A percentile compares a stretch with the other conserved stretches of the same genome.
Conservation (phyloP, 2,113 vertebrate species). For the Spermophilus dauricus region DNA sequence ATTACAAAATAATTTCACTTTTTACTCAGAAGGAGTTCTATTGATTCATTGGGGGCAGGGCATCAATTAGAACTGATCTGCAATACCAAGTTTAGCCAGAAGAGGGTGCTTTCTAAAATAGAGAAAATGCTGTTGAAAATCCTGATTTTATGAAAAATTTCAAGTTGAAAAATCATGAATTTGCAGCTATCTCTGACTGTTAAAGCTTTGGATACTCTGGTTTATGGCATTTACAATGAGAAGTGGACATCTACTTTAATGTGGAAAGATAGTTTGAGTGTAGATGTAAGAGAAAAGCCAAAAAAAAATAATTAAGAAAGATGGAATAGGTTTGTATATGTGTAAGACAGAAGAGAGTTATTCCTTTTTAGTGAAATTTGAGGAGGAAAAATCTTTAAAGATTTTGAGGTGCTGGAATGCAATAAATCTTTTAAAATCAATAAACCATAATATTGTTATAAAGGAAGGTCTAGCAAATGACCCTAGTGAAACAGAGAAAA, state of each 20-base stretch:
- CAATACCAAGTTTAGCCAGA: not conserved
- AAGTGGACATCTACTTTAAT: not conserved
- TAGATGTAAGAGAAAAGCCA: not conserved
- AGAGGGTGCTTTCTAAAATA: not conserved
- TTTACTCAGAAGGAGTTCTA: not conserved
- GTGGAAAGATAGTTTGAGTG: not conserved
- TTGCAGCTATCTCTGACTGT: not conserved
- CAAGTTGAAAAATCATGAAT: not conserved
- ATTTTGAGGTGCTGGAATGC: not conserved
- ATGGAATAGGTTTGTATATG: not conserved
- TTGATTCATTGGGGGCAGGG: not conserved
- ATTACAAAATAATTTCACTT: not conserved
- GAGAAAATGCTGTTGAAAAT: not conserved
- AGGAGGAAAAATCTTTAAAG: not conserved
- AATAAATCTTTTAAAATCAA: not conserved
- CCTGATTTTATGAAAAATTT: not conserved
- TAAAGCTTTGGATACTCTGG: not conserved
- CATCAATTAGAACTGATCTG: not conserved
- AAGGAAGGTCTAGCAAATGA: not conserved
- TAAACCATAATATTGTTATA: not conserved
- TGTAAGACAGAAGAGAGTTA: not conserved
- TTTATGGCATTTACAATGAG: not conserved
- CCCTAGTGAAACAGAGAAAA: not conserved
- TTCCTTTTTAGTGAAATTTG: not conserved
- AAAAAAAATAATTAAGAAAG: slow-evolving; percentile 27